Evolutionary conservation across 2,113 vertebrate genomes (phyloP).

Genomic region (Bos indicus): DNA sequence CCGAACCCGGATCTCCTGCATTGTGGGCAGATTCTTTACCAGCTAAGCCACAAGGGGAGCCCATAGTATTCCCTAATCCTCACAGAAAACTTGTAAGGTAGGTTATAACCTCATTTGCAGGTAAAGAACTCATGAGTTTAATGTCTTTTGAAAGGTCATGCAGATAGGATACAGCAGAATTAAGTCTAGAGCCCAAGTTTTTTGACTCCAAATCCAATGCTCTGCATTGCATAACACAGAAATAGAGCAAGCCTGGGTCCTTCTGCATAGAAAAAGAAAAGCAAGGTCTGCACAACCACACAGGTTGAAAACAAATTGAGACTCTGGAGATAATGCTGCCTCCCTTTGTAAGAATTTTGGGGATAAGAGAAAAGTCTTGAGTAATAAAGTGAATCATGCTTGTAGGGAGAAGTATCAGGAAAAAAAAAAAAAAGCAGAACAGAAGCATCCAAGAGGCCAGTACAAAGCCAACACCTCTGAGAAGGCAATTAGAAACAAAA

Average conservation of each 20-base stretch:
- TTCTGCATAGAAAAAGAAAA: background rate
- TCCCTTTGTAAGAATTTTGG: background rate
- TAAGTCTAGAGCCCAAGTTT: background rate
- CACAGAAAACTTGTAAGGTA: background rate
- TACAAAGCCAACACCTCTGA: background rate
- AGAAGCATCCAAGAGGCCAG: background rate
- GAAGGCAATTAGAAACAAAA: background rate
- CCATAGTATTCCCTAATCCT: background rate
- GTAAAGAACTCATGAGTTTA: background rate
- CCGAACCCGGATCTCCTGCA: rapidly evolving
- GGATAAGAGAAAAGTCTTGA: background rate
- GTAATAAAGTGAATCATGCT: background rate
- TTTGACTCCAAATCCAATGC: background rate
- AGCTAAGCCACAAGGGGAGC: background rate
- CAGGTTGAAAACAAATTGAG: background rate
- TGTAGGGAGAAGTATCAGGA: background rate
- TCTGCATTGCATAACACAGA: background rate
- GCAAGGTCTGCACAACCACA: background rate
- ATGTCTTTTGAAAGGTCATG: background rate
- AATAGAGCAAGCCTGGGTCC: background rate
- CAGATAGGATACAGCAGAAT: background rate
- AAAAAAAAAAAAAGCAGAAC: background rate
- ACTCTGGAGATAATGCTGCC: background rate
- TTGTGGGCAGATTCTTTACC: background rate
- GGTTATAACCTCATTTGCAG: background rate